Evolutionary conservation across 2,888 invertebrate genomes (phyloP).

Genomic region (Drosophila histrio): DNA sequence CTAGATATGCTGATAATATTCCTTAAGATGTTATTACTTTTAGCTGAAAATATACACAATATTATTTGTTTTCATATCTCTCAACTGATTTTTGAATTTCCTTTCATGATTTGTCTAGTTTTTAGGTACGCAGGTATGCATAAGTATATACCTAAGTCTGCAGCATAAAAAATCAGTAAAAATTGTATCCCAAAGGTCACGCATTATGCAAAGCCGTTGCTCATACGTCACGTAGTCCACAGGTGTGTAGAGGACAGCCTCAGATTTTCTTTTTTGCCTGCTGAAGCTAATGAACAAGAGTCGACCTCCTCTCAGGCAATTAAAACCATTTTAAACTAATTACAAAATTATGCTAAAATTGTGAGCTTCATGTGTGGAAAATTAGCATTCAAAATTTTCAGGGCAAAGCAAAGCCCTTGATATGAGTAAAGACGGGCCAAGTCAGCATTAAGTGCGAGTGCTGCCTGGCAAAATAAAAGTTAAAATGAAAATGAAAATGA

Average conservation of each 20-base stretch:
- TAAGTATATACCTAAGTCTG: background rate
- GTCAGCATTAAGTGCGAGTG: slow-evolving; percentile 11
- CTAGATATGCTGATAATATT: background rate
- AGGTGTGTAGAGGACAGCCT: slow-evolving; percentile 30
- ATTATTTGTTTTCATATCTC: background rate
- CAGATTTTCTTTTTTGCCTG: slow-evolving; percentile 45
- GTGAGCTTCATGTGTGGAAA: slow-evolving; percentile 31
- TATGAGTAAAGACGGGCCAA: slow-evolving; percentile 16
- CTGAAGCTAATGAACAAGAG: slow-evolving; percentile 31
- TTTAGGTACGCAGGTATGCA: background rate
- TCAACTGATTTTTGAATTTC: background rate
- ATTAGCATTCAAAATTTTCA: slow-evolving; percentile 23
- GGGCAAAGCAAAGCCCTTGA: slow-evolving; percentile 17
- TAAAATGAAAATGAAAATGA: slow-evolving; percentile 26
- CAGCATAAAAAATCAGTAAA: background rate
- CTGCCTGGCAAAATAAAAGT: slow-evolving; percentile 25
- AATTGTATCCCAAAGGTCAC: slow-evolving; percentile 15
- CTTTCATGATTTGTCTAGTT: background rate
- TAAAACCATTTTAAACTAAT: slow-evolving; percentile 62
- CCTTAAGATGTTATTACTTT: background rate
- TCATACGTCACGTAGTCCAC: slow-evolving; percentile 41
- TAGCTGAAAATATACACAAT: too few species aligned
- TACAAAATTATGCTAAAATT: slow-evolving; percentile 70
- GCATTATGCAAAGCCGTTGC: slow-evolving; percentile 40
- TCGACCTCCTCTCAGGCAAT: slow-evolving; percentile 45